These are phyloP conservation scores for Remorina albescens DNA, from an alignment of 2,797 vertebrate genomes.

Conservation along the genomic window DNA sequence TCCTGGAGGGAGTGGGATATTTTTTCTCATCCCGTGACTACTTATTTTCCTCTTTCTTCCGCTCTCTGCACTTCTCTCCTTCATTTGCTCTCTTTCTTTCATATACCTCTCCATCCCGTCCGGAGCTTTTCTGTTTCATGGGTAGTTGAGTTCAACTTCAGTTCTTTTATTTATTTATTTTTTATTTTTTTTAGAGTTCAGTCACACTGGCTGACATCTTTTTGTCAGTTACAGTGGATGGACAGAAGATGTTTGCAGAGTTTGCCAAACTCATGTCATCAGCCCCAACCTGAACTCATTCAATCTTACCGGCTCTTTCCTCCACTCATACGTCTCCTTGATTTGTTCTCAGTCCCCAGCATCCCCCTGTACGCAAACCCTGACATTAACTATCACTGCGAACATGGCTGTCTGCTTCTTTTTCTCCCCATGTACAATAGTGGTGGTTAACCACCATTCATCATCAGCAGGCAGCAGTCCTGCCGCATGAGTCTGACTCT, in stretches of 20 bases:
- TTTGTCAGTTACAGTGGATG: slow-evolving; percentile 4
- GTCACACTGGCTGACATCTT: slow-evolving; percentile 5
- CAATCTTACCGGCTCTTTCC: slow-evolving; percentile 10
- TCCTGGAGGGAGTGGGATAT: background rate
- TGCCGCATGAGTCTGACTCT: slow-evolving; percentile 57
- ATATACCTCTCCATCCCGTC: slow-evolving; percentile 15
- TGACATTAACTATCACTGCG: background rate
- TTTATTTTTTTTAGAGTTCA: slow-evolving; percentile 29
- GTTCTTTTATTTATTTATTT: slow-evolving; percentile 33
- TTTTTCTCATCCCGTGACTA: background rate
- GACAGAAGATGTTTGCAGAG: slow-evolving; percentile 36
- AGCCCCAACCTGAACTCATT: slow-evolving; percentile 4
- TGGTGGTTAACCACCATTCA: slow-evolving; percentile 47
- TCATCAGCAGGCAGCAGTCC: slow-evolving; percentile 58
- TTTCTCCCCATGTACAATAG: slow-evolving; percentile 24
- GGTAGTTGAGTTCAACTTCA: slow-evolving; percentile 15
- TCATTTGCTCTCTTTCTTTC: background rate
- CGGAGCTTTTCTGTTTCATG: slow-evolving; percentile 12
- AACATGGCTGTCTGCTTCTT: slow-evolving; percentile 9
- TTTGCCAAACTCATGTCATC: slow-evolving; percentile 6
- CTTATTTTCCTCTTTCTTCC: background rate
- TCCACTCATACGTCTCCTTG: background rate
- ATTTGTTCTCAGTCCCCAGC: background rate
- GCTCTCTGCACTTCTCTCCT: background rate
- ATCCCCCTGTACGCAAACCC: background rate